Evolutionary conservation across 2,797 vertebrate genomes (phyloP).

Genomic region (Acomys russatus): DNA sequence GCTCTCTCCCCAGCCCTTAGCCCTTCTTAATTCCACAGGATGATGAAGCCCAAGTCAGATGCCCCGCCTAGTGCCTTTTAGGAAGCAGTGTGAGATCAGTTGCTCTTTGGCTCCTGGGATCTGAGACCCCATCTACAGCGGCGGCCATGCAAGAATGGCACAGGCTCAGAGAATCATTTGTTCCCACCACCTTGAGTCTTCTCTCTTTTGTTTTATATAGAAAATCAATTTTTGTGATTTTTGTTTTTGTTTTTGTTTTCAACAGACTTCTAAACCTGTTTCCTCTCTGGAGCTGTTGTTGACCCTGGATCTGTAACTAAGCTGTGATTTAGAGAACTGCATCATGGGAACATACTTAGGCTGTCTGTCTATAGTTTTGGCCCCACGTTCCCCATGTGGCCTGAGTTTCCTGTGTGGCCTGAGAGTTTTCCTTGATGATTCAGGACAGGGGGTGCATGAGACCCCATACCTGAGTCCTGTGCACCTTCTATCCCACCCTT

Average conservation of each 20-base stretch:
- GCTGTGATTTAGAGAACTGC: slow-evolving; percentile 19
- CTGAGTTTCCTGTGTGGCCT: background rate
- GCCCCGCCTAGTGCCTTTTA: background rate
- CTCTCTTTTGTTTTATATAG: background rate
- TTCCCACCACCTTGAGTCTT: background rate
- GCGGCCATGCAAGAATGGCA: background rate
- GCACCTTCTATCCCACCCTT: background rate
- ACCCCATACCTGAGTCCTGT: background rate
- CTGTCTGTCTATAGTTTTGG: background rate
- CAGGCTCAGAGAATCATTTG: background rate
- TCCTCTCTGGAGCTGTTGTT: background rate
- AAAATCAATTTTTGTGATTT: background rate
- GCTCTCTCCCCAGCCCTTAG: background rate
- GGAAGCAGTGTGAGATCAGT: background rate
- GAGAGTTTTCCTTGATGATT: background rate
- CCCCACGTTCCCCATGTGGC: background rate
- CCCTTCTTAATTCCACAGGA: background rate
- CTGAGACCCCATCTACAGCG: background rate
- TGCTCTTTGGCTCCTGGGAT: background rate
- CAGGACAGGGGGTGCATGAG: background rate
- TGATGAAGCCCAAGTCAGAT: background rate
- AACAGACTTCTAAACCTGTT: background rate
- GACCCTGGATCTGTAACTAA: background rate
- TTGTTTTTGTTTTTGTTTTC: background rate
- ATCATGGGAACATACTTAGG: background rate